A percentile compares a stretch with the other conserved stretches of the same genome.
phyloP scores from a whole-genome alignment of 2,888 invertebrate species.

The Meteorus cinctellus region DNA sequence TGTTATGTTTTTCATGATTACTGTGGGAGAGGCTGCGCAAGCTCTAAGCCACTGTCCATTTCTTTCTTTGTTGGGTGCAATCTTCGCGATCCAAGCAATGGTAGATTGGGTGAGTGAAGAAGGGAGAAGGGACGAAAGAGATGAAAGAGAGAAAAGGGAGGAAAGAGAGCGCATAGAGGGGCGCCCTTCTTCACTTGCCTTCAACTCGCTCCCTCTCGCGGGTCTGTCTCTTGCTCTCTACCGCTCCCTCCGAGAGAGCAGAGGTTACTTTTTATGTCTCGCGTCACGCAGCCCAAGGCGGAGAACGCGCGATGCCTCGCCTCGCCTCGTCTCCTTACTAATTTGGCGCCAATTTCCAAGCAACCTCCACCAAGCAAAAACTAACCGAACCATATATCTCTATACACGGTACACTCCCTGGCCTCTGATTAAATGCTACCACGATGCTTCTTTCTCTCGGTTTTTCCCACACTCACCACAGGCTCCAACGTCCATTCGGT shows the following conservation, averaged over 20 bases:
- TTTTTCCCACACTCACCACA: constrained; percentile 54
- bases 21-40: constrained; percentile 35
- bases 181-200: constrained; percentile 11
- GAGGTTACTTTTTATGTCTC: constrained; percentile 73
- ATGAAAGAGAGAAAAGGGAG: constrained; percentile 27
- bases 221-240: no score
- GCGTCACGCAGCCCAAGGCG: constrained; percentile 71
- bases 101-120: constrained; percentile 43
- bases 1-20: constrained; percentile 29
- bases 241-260: constrained; percentile 55
- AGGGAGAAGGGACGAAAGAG: constrained; percentile 38
- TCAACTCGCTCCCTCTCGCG: no score
- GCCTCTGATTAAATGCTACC: constrained; percentile 73
- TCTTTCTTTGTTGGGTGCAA: constrained; percentile 47
- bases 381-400: constrained; percentile 71
- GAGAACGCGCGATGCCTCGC: constrained; percentile 54
- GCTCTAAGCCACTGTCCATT: constrained; percentile 57
- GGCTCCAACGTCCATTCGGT: constrained; percentile 10
- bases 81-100: constrained; percentile 35
- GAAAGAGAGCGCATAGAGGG: constrained; percentile 31
- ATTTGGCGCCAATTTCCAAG: constrained; percentile 74
- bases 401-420: constrained; percentile 53
- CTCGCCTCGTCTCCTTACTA: constrained; percentile 69
- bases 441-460: constrained; percentile 60
- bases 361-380: constrained; percentile 73